Base-by-base conservation (phyloP, 2,888 invertebrate species). In the Pterostichus madidus region DNA sequence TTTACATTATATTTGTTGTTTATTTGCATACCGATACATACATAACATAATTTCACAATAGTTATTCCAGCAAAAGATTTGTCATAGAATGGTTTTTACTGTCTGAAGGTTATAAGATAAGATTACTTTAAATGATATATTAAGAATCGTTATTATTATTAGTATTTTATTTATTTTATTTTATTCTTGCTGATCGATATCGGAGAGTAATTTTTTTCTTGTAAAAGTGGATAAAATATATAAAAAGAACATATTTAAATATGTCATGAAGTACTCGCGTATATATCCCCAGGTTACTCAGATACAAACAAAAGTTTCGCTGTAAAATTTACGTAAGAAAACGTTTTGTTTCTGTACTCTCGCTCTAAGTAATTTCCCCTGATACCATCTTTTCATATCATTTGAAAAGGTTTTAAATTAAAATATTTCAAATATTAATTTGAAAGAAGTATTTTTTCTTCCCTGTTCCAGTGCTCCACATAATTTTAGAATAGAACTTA, bases 401-500 rank as follows among this genome's bases (percentile, higher is more conserved):
- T 64, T 64, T 64, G 35, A 64, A 64, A 64, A 64, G 64, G 64
- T 64, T 64, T 64, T 64, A 64, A 64, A 64, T 35, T 64, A 64
- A 64, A 64, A 64, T 64, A 64, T 64, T 64, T 64, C 35, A 64
- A 64, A 64, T 64, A 64, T 64, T 35, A 64, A 64, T 64, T 13
- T 35, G 17, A 59, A 59, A 35, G n/a, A 13, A 59, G 10, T 17
- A 59, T 59, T 35, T 35, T 35, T 64, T 35, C 64, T 64, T 10
- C 17, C 4, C 8, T 17, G 24, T 24, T 24, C 24, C 24, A 24
- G 2, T 13, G 64, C 64, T 49, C 11, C 0, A 13, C 49, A 11
- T 49, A 49, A 49, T 5, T 49, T 5, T 49, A 24, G 24, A 24
- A 24, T 24, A 24, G 3, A 24, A 3, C 3, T 24, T 24, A 24